Conservation (phyloP, 2,888 invertebrate genomes). For the Unio pictorum region DNA sequence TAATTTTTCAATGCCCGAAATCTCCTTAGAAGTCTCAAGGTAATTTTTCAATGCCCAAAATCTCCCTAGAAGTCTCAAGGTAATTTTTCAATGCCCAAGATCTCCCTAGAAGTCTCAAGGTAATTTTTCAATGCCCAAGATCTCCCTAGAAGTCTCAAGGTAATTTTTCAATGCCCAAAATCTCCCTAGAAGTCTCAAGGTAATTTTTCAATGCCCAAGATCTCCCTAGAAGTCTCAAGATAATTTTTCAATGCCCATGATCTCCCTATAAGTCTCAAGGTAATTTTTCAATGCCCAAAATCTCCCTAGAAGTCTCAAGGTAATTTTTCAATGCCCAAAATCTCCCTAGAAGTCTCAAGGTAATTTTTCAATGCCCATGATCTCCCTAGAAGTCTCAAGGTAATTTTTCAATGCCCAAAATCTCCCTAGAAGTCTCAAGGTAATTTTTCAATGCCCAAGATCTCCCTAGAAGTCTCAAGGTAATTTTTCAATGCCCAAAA, state of each 20-base stretch:
- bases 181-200: slow-evolving; percentile 41
- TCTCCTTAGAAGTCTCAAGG: slow-evolving; percentile 40
- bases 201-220: slow-evolving; percentile 54
- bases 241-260: slow-evolving; percentile 54
- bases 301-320: slow-evolving; percentile 40
- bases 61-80: slow-evolving; percentile 41
- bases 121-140: slow-evolving; percentile 54
- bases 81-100: slow-evolving; percentile 54
- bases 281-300: slow-evolving; percentile 54
- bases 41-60: slow-evolving; percentile 54
- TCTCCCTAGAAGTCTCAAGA: slow-evolving; percentile 41
- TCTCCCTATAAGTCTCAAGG: slow-evolving; percentile 40
- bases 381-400: slow-evolving; percentile 41
- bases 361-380: slow-evolving; percentile 55
- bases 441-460: slow-evolving; percentile 55
- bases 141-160: slow-evolving; percentile 41
- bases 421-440: slow-evolving; percentile 40
- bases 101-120: slow-evolving; percentile 40
- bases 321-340: slow-evolving; percentile 54
- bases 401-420: slow-evolving; percentile 54
- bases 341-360: slow-evolving; percentile 40
- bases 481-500: slow-evolving; percentile 54
- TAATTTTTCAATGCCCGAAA: slow-evolving; percentile 54
- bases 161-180: slow-evolving; percentile 54
- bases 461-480: slow-evolving; percentile 41